phyloP scores from a whole-genome alignment of 2,113 vertebrate species.

The Abramis brama region DNA sequence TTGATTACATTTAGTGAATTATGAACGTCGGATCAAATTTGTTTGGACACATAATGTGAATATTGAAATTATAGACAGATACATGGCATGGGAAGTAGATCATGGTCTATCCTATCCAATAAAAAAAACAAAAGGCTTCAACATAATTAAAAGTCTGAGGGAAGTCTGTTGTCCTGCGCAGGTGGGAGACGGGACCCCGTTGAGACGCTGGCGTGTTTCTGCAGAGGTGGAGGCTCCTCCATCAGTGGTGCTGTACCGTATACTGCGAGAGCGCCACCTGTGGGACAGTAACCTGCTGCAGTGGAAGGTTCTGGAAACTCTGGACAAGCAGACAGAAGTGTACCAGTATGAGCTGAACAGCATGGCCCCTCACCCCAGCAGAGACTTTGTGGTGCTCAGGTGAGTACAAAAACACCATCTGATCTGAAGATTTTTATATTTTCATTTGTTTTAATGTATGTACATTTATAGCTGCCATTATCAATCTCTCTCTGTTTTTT shows the following conservation, averaged over 20 bases:
- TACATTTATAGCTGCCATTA: too few relatives aligned
- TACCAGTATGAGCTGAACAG: slow-evolving; percentile 88
- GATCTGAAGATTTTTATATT: neutral
- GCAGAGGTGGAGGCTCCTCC: slow-evolving; percentile 90
- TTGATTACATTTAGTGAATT: neutral
- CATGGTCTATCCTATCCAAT: neutral
- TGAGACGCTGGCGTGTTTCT: slow-evolving; percentile 88
- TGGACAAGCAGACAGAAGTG: slow-evolving; percentile 92
- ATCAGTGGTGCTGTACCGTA: slow-evolving; percentile 85
- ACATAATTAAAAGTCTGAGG: neutral
- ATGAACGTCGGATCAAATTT: neutral
- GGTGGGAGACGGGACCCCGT: slow-evolving; percentile 91
- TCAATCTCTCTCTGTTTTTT: too few relatives aligned
- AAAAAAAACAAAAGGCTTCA: neutral
- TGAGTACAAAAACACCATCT: slow-evolving; percentile 62
- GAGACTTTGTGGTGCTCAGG: slow-evolving; percentile 95
- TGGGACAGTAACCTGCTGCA: slow-evolving; percentile 91
- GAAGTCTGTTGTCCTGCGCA: slow-evolving; percentile 55
- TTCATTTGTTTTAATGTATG: too few relatives aligned
- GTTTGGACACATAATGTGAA: neutral
- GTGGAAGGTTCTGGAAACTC: slow-evolving; percentile 87
- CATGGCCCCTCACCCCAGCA: slow-evolving; percentile 90
- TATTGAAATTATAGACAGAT: neutral
- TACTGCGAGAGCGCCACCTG: slow-evolving; percentile 90
- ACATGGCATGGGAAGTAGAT: neutral